Conservation (phyloP, 2,113 vertebrate genomes). For the Leptobrachium leishanense region DNA sequence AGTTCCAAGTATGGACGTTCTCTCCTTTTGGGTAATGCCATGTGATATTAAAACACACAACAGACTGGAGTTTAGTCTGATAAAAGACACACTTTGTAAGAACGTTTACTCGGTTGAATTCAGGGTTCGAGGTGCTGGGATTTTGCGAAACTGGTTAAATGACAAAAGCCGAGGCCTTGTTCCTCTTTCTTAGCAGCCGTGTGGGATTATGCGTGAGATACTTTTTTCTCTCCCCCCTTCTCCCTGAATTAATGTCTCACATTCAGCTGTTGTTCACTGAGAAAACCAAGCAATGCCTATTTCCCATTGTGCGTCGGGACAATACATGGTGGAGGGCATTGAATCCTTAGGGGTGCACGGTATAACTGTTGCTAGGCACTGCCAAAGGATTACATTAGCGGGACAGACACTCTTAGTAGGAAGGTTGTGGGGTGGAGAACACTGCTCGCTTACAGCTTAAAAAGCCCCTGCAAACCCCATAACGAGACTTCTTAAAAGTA, state of each 20-base stretch:
- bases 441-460: neutral
- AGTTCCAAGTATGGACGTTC: too few species aligned
- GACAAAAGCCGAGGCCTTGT: neutral
- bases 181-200: neutral
- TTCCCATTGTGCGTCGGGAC: neutral
- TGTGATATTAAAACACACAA: too few species aligned
- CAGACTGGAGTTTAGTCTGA: too few species aligned
- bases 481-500: neutral
- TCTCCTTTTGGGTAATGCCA: too few species aligned
- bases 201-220: constrained; percentile 14
- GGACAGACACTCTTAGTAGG: constrained; percentile 29
- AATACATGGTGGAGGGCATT: neutral
- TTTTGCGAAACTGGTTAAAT: too few species aligned
- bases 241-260: constrained; percentile 18
- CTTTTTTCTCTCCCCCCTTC: constrained; percentile 20
- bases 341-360: neutral
- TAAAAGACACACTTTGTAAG: too few species aligned
- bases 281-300: neutral
- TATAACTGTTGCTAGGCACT: constrained; percentile 16
- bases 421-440: constrained; percentile 23
- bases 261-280: neutral
- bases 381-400: constrained; percentile 36
- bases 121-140: too few species aligned
- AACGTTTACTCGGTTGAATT: too few species aligned
- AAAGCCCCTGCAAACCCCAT: neutral